These are phyloP conservation scores for Octomys mimax DNA, from an alignment of 2,797 vertebrate genomes.

Conservation along the genomic window DNA sequence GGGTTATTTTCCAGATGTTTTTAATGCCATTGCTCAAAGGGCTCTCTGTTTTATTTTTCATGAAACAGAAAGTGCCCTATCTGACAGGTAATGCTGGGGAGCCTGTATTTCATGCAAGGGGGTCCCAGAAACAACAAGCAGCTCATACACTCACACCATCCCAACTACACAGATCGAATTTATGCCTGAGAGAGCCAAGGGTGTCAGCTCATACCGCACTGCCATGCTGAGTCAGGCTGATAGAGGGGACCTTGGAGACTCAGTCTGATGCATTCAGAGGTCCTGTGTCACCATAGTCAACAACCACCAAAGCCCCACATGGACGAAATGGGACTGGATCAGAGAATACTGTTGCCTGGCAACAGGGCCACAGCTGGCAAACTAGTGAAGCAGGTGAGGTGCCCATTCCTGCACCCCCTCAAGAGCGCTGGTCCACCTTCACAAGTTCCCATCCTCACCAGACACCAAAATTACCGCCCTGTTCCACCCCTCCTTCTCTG, in stretches of 20 bases:
- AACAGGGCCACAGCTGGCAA: background rate
- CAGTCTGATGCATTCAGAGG: background rate
- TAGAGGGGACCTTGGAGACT: background rate
- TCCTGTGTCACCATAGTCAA: background rate
- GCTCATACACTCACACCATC: background rate
- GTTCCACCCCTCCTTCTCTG: background rate
- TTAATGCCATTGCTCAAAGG: constrained; percentile 72
- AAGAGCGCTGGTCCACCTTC: background rate
- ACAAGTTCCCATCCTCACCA: background rate
- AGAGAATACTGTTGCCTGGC: background rate
- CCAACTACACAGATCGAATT: background rate
- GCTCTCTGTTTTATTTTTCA: constrained; percentile 78
- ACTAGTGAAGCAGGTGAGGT: background rate
- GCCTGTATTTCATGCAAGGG: constrained; percentile 68
- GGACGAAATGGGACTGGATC: background rate
- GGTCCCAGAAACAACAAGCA: constrained; percentile 75
- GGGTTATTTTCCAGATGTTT: constrained; percentile 74
- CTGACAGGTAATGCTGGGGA: constrained; percentile 68
- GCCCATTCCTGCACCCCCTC: background rate
- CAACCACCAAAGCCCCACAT: background rate
- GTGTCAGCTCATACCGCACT: background rate
- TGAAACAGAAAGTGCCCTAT: constrained; percentile 69
- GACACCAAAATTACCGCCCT: constrained; percentile 11
- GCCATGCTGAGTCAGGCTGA: background rate
- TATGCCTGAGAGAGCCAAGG: background rate